Conservation (phyloP, 2,113 vertebrate genomes). For the Osmerus mordax region DNA sequence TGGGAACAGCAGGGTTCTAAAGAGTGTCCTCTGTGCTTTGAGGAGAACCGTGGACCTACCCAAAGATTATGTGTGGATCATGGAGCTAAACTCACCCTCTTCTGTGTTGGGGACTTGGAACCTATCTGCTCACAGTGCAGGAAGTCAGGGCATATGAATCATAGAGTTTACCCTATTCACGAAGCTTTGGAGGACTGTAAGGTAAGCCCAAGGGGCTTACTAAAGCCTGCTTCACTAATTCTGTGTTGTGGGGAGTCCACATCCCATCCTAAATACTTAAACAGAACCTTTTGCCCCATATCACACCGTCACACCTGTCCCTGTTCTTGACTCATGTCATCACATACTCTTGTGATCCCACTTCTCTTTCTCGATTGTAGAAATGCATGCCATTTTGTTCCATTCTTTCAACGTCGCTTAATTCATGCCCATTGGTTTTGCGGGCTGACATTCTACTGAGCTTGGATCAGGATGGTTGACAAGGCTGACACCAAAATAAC, state of each 20-base stretch:
- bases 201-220: conserved; percentile 28
- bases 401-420: too few species aligned
- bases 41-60: conserved; percentile 22
- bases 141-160: conserved; percentile 30
- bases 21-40: conserved; percentile 47
- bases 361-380: neutral
- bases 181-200: conserved; percentile 37
- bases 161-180: conserved; percentile 38
- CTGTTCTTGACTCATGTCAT: neutral
- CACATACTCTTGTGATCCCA: neutral
- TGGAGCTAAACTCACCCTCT: conserved; percentile 18
- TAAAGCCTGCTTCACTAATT: neutral
- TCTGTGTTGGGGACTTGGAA: conserved; percentile 39
- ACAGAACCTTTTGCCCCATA: neutral
- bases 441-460: too few species aligned
- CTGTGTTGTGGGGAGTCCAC: neutral
- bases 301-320: neutral
- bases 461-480: too few species aligned
- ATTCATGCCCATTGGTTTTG: neutral
- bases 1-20: conserved; percentile 40
- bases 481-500: neutral
- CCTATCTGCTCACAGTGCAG: conserved; percentile 34
- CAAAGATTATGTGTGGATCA: conserved; percentile 36
- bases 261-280: neutral
- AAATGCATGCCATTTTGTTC: neutral